Base-by-base conservation (phyloP, 2,113 vertebrate species). In the Ovibos moschatus region DNA sequence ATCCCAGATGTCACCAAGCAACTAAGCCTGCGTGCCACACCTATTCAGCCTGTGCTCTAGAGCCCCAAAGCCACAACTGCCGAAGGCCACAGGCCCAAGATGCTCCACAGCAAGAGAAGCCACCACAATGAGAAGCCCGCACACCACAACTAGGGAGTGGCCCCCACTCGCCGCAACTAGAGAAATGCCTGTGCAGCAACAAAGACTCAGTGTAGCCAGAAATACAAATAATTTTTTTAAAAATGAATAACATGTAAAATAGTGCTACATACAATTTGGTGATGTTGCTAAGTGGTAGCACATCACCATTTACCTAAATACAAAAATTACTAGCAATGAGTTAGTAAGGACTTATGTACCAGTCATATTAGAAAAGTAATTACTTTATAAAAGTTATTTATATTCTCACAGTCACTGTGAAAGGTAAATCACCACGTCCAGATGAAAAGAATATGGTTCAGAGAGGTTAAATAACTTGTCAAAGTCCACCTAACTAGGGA, bases 301-400 rank as follows among this genome's bases (percentile, higher is more conserved):
- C 17, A 10, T 50, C n/a, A 76, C 30, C 25, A 51, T 50, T 91
- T 76, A 57, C 74, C 43, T 87, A 89, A 88, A 45, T 28, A 60
- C 19, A 90, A 90, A 27, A 96, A 87, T 82, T 82, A 40, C 30
- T 43, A 82, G 11, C 84, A 74, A 92, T 36, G 74, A 86, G 43
- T 23, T 92, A 81, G 53, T 74, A 95, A 57, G 21, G 19, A 85
- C 7, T 28, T 93, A 14, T 83, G 78, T 89, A 43, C 25, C 17
- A 67, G 14, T 5, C 58, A 85, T 78, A 62, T 95, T 74, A 89
- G 50, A 55, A 79, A 93, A 71, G 4, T 71, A 71, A 71, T 23
- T 23, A 71, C 19, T 87, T 95, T 74, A 89, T 55, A 55, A 64
- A 93, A 91, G n/a, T 81, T 21, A 67, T 51, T 95, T 82, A 91